These are phyloP conservation scores for Nesospiza acunhae DNA, from an alignment of 2,113 vertebrate species.

Conservation along the genomic window DNA sequence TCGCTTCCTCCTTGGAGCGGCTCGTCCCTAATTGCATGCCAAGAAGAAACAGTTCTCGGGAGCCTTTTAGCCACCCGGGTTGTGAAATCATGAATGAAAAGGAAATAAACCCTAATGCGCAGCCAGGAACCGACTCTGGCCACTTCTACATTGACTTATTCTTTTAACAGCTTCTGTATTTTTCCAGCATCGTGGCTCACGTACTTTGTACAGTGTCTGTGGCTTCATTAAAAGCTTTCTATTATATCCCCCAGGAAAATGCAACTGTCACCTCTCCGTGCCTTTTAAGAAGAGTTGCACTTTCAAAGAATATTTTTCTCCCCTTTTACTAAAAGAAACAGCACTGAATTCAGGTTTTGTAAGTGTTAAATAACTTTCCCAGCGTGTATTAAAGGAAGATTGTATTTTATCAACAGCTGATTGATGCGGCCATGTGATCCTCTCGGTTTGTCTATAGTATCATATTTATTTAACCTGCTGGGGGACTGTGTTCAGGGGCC, in stretches of 20 bases:
- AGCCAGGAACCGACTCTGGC: constrained; percentile 18
- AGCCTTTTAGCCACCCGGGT: background rate
- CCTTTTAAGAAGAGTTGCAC: constrained; percentile 74
- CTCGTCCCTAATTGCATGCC: background rate
- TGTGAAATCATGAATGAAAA: constrained; percentile 36
- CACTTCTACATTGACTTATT: constrained; percentile 26
- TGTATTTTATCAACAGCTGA: constrained; percentile 87
- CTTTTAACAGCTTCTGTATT: constrained; percentile 34
- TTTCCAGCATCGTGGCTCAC: background rate
- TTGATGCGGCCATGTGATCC: constrained; percentile 90
- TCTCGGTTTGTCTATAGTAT: constrained; percentile 88
- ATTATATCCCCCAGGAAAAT: constrained; percentile 26
- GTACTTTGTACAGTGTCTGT: constrained; percentile 3
- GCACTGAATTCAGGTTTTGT: constrained; percentile 70
- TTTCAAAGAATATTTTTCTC: constrained; percentile 68
- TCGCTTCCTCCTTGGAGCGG: background rate
- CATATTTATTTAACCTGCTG: constrained; percentile 99
- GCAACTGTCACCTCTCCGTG: constrained; percentile 11
- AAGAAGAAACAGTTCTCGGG: background rate
- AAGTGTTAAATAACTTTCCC: constrained; percentile 87
- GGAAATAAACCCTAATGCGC: constrained; percentile 24
- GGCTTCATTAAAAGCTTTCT: constrained; percentile 42
- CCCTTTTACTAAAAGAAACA: constrained; percentile 58
- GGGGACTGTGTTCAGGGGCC: constrained; percentile 86
- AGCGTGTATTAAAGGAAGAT: constrained; percentile 83